Base-by-base conservation (phyloP, 1,140 invertebrate genomes). In the Subanguina moxae region DNA sequence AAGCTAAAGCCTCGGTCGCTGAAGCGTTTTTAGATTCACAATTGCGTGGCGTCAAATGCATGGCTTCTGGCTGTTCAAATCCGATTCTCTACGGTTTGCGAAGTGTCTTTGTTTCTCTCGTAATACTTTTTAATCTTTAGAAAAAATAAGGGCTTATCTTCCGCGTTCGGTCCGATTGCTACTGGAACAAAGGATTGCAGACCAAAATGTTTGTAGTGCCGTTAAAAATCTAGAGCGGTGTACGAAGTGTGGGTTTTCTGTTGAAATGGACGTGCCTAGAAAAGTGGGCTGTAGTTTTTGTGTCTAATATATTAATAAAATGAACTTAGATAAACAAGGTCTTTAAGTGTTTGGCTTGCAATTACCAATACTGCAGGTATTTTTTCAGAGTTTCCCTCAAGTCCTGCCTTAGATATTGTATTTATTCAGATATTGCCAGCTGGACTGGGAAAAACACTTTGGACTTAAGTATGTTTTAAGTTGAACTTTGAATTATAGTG, bases 21-120 rank as follows among this genome's bases (percentile, higher is more conserved):
- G 62, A 52, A 23, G 32, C 32, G 25, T 42, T 25, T 9, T 15
- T 64, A 27, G 62, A 28, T 21, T 19, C 19, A 25, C 11, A 21
- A 17, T 17, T 30, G 15, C 19, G 25, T 23, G 62, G 62, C 0
- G 9, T 64, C 19, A 25, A 38, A 11, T 64, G 62, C 28, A 48
- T 64, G 62, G 32, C 19, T 17, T 23, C 46, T 30, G 43, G 17
- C 1, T 64, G 62, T 52, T 21, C 38, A 13, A 64, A 64, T 64
- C 62, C 62, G 11, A 64, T 64, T 64, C 32, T 64, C 15, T 64
- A 48, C 23, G 25, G 62, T 64, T 45, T 48, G 30, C 17, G 19
- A 48, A 25, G 8, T 57, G 5, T 62, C 43, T 64, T 48, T 38
- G 3, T 13, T 45, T 45, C 45, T 56, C n/a, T 5, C 27, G 27